Percentiles rank a stretch among this genome's conserved stretches.
These are phyloP conservation scores for Leucoma salicis DNA, from an alignment of 2,888 invertebrate species.

Conservation along the genomic window DNA sequence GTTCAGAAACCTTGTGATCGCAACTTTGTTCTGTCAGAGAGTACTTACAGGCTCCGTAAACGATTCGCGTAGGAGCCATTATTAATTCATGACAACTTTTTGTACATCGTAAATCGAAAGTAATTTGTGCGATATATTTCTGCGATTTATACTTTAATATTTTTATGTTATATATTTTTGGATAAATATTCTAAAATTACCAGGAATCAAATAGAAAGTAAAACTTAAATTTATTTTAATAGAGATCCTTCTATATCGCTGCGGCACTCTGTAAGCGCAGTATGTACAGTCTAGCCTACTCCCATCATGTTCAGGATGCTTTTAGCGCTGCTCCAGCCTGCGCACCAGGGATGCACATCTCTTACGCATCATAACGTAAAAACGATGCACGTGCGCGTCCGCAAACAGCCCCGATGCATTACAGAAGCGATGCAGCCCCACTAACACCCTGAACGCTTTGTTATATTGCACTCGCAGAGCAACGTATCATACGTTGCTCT, in stretches of 20 bases:
- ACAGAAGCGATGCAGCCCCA: slow-evolving; percentile 3
- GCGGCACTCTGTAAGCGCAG: too few species aligned
- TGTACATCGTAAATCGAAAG: slow-evolving; percentile 7
- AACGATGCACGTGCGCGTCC: background rate
- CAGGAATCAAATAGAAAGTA: too few species aligned
- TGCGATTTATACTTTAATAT: background rate
- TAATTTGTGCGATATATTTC: slow-evolving; percentile 4
- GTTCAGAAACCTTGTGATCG: slow-evolving; percentile 64
- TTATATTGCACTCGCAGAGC: background rate
- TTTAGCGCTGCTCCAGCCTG: too few species aligned
- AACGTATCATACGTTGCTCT: background rate
- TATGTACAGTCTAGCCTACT: too few species aligned
- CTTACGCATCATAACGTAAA: too few species aligned
- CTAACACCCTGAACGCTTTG: background rate
- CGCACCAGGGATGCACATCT: too few species aligned
- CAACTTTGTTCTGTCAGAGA: slow-evolving; percentile 58
- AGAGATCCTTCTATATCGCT: too few species aligned
- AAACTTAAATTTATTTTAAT: too few species aligned
- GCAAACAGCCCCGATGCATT: slow-evolving; percentile 2
- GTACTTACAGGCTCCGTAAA: slow-evolving; percentile 32
- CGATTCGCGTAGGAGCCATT: slow-evolving; percentile 8
- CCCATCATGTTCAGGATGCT: too few species aligned
- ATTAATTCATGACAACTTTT: slow-evolving; percentile 12
- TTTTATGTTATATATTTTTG: too few species aligned
- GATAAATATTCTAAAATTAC: too few species aligned